Base-by-base conservation (phyloP, 2,888 invertebrate species). In the Tineola bisselliella region DNA sequence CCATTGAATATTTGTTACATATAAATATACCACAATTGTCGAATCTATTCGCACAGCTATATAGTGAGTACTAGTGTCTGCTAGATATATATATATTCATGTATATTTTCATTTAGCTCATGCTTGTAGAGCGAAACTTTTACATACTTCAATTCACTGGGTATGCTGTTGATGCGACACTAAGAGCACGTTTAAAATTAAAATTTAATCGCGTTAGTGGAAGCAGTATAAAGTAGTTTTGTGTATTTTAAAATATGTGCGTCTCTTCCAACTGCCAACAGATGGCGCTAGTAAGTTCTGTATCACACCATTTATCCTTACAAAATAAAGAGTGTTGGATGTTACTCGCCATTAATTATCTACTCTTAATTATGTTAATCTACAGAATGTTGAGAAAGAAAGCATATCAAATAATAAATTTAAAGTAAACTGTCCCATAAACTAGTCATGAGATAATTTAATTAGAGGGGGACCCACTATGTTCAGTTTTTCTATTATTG, bases 111-210 rank as follows among this genome's bases (percentile, higher is more conserved):
- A 77, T 75, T 65, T 83, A 84, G 84, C 73, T 81, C 83, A 79
- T 73, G 86, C 86, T 87, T 84, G 69, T 84, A 84, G 84, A 84
- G 87, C 86, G 73, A 80, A 17, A 71, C 67, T 66, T 68, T 72
- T 74, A 81, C 81, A 79, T 86, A 82, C 78, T 84, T 86, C 86
- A 86, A 86, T 87, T 86, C 87, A 84, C 84, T 68, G 63, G 64
- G 56, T 56, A 56, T 56, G 56, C 10, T 38, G 38, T 10, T 25
- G 10, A 38, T 38, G 38, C n/a, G 10, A 12, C 38, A 38, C 38
- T 10, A n/a, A 10, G 10, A 38, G 38, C 38, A 38, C 38, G 3
- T 38, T 38, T n/a, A n/a, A n/a, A n/a, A n/a, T n/a, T n/a, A n/a
- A n/a, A n/a, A 2, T 38, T 38, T 38, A 10, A 38, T 38, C 10